These are phyloP conservation scores for Charaxes varanes DNA, from an alignment of 1,140 invertebrate genomes.

Conservation along the genomic window DNA sequence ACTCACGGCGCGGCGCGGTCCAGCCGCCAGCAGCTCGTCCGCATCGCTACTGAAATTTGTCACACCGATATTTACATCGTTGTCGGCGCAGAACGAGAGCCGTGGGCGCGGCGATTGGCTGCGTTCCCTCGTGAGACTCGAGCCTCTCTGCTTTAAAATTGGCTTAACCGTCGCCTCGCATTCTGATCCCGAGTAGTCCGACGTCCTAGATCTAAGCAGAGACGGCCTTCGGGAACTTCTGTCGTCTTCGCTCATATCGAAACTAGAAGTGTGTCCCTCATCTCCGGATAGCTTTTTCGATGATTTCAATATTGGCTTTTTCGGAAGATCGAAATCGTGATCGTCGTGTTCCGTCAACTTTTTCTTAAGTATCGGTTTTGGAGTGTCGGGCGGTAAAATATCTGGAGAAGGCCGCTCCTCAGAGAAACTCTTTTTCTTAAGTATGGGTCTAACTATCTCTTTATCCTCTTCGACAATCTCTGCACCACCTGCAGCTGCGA, in stretches of 20 bases:
- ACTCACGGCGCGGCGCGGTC: slow-evolving; percentile 56
- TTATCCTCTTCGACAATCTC: slow-evolving; percentile 75
- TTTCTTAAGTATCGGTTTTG: slow-evolving; percentile 88
- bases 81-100: slow-evolving; percentile 74
- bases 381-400: slow-evolving; percentile 65
- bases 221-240: slow-evolving; percentile 67
- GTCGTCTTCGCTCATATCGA: slow-evolving; percentile 72
- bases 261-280: slow-evolving; percentile 69
- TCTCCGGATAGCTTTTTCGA: slow-evolving; percentile 78
- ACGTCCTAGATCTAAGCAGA: slow-evolving; percentile 60
- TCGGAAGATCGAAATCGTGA: slow-evolving; percentile 78
- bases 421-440: slow-evolving; percentile 85
- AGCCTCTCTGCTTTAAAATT: slow-evolving; percentile 75
- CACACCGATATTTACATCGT: slow-evolving; percentile 56
- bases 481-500: slow-evolving; percentile 77
- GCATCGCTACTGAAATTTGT: slow-evolving; percentile 60
- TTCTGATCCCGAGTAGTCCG: slow-evolving; percentile 69
- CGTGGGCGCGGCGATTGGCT: slow-evolving; percentile 74
- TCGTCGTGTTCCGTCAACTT: slow-evolving; percentile 89
- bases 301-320: slow-evolving; percentile 87
- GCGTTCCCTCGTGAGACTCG: slow-evolving; percentile 72
- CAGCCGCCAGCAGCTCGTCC: slow-evolving; percentile 58
- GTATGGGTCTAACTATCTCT: slow-evolving; percentile 83
- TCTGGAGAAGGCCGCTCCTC: slow-evolving; percentile 72
- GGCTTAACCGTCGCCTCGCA: slow-evolving; percentile 70